Base-by-base conservation (phyloP, 2,113 vertebrate species). In the Nesogale talazaci region DNA sequence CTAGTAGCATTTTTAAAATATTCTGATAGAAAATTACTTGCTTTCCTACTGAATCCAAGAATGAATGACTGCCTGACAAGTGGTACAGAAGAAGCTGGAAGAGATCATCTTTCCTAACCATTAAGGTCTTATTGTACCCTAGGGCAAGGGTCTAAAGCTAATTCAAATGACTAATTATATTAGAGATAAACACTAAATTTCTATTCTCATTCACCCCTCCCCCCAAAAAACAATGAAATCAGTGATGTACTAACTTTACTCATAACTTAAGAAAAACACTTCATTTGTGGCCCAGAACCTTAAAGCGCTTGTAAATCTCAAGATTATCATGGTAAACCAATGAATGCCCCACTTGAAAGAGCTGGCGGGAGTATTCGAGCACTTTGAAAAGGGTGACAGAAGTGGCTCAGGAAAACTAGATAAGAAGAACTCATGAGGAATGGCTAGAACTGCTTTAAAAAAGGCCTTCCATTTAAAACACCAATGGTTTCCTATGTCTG, bases 31-130 rank as follows among this genome's bases (percentile, higher is more conserved):
- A 52, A 83, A 83, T 69, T 87, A 93, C 90, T 96, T 85, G 89
- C 20, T 92, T 95, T 0, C 36, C 52, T 97, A 94, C 91, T 97
- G 96, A 97, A 94, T 92, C 70, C 61, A 88, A 56, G 38, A 72
- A 79, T 93, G 91, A 61, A 34, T 92, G 92, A 91, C 63, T 91
- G 86, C 83, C 88, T n/a, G 59, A 42, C 56, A 96, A 95, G 75
- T 86, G 81, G 87, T 96, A 92, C 27, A 75, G 84, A 94, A 92
- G 57, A 57, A 78, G 40, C 52, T 86, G 59, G 83, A 89, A 96
- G 34, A 96, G 96, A 92, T 72, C 72, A 67, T 42, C n/a, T 75
- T 92, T 82, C 29, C 25, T 42, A 27, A 76, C 86, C 9, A 36
- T 52, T 83, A 72, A 77, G 34, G n/a, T 46, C 80, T 36, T 34